Base-by-base conservation (phyloP, 2,888 invertebrate species). In the Drosophila infuscata region DNA sequence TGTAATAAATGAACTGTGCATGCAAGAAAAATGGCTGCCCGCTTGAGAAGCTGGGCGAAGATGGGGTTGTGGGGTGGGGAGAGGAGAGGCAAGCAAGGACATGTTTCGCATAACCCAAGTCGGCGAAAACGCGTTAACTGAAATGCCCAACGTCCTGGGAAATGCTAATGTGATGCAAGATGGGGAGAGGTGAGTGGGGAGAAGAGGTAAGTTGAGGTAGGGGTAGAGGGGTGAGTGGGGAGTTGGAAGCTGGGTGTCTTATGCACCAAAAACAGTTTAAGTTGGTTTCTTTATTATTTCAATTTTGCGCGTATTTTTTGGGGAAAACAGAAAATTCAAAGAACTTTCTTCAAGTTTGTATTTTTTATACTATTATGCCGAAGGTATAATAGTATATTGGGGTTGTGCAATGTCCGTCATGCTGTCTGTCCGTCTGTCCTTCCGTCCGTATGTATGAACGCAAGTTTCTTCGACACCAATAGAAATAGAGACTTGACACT, bases 1-100 rank as follows among this genome's bases (percentile, higher is more conserved):
- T 82, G 83, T 85, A 86, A 86, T 85, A 88, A 86, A 86, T 86
- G 86, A 89, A 89, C 86, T 79, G 78, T 76, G 86, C 81, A 71
- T 73, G 72, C 56, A 83, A 79, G 88, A 85, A 85, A 89, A 88
- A 90, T 89, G 86, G 76, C 79, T 59, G 68, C 70, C 54, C 69
- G 63, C 68, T 61, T 65, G 59, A 61, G 41, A 2, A 17, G 25
- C 3, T 7, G 15, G 25, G 3, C 5, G 25, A 1, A 29, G 3
- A 15, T 7, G 12, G 6, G 6, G 11, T 6, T n/a, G n/a, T 11
- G 30, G n/a, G 6, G 17, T 12, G 7, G 25, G 3, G 6, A 25
- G 20, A 2, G 25, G 2, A 25, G 25, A 25, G 30, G 20, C 32
- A 32, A 51, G 67, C 72, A 74, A 64, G 63, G 79, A 79, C 70